phyloP scores from a whole-genome alignment of 2,888 invertebrate species.

The Pogonocherus hispidulus region DNA sequence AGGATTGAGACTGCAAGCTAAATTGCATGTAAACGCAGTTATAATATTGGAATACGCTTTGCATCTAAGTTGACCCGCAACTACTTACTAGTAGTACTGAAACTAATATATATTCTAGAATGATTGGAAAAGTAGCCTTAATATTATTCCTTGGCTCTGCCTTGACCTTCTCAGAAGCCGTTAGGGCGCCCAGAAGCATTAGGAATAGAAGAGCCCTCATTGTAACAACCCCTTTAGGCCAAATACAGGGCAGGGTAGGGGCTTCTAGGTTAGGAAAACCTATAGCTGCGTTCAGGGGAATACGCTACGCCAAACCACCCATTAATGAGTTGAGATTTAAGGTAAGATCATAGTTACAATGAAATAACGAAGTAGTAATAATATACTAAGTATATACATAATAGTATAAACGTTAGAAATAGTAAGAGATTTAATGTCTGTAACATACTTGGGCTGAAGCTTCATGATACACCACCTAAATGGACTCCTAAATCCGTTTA shows the following conservation, averaged over 20 bases:
- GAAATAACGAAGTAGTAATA: too few relatives aligned
- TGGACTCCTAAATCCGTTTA: too few relatives aligned
- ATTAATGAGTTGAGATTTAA: constrained; percentile 65
- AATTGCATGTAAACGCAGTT: too few relatives aligned
- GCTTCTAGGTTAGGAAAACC: constrained; percentile 56
- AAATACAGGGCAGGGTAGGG: constrained; percentile 56
- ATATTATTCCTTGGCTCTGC: constrained; percentile 24
- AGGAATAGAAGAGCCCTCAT: constrained; percentile 37
- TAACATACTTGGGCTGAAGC: too few relatives aligned
- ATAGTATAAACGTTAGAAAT: too few relatives aligned
- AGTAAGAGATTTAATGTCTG: too few relatives aligned
- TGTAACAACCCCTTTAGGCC: constrained; percentile 55
- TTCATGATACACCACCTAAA: too few relatives aligned
- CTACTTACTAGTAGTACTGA: too few relatives aligned
- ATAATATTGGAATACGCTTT: too few relatives aligned
- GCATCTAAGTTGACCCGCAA: too few relatives aligned
- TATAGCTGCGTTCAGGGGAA: constrained; percentile 59
- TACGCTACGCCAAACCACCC: constrained; percentile 60
- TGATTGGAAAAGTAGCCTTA: constrained; percentile 28
- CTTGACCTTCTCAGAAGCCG: constrained; percentile 45
- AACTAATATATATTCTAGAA: constrained; percentile 28
- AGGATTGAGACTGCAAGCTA: too few relatives aligned
- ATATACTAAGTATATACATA: too few relatives aligned
- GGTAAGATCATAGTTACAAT: constrained; percentile 52
- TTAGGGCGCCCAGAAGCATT: constrained; percentile 36